Percentiles rank a stretch among this genome's conserved stretches.
phyloP scores from a whole-genome alignment of 2,888 invertebrate species.

The Ellobium chinense region DNA sequence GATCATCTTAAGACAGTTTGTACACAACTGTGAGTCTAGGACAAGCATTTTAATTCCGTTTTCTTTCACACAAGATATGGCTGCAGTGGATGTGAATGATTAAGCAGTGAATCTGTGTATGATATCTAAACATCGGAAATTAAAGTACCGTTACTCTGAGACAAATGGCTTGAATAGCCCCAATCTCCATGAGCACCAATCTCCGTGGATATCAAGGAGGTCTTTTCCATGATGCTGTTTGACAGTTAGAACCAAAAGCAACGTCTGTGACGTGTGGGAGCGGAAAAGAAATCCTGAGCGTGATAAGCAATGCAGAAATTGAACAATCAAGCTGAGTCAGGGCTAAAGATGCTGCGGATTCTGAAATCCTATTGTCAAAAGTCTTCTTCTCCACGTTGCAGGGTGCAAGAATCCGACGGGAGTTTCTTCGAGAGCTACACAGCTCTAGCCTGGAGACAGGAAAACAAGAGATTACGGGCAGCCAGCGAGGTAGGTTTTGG shows the following conservation, averaged over 20 bases:
- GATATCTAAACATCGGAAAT: too few relatives aligned
- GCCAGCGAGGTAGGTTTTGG: slow-evolving; percentile 85
- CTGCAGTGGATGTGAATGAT: too few relatives aligned
- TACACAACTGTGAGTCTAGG: too few relatives aligned
- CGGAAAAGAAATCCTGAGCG: neutral
- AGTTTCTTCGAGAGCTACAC: slow-evolving; percentile 97
- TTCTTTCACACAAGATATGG: too few relatives aligned
- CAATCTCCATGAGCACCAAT: too few relatives aligned
- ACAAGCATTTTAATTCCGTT: too few relatives aligned
- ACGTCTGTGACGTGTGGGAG: neutral
- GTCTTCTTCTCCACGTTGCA: slow-evolving; percentile 79
- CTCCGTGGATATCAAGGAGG: too few relatives aligned
- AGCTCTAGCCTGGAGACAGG: slow-evolving; percentile 93
- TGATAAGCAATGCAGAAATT: neutral
- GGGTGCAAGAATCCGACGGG: slow-evolving; percentile 95
- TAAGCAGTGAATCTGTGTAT: too few relatives aligned
- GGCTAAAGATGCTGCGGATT: slow-evolving; percentile 39
- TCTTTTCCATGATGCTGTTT: too few relatives aligned
- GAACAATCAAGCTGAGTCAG: slow-evolving; percentile 6
- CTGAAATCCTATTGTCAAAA: slow-evolving; percentile 47
- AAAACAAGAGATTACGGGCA: slow-evolving; percentile 90
- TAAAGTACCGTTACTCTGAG: too few relatives aligned
- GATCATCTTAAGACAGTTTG: too few relatives aligned
- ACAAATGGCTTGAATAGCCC: too few relatives aligned
- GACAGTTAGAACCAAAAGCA: neutral